Evolutionary conservation across 2,888 invertebrate genomes (phyloP).

Genomic region (Diogma glabrata): DNA sequence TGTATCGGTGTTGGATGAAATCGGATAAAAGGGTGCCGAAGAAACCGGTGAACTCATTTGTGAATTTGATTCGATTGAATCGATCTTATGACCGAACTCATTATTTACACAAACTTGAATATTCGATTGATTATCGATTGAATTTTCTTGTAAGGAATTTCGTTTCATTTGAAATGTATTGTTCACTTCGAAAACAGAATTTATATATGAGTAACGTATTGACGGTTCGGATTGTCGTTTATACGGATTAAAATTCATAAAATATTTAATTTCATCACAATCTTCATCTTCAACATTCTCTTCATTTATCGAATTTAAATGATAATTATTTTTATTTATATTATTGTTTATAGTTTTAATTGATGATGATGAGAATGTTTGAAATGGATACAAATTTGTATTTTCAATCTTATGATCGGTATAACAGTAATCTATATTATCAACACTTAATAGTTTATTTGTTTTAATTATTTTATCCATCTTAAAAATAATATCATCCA

Average conservation of each 20-base stretch:
- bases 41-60: neutral
- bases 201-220: neutral
- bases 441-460: neutral
- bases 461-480: conserved; percentile 3
- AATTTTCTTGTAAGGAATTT: neutral
- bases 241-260: neutral
- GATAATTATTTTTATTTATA: conserved; percentile 1
- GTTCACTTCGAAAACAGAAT: neutral
- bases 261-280: neutral
- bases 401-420: conserved; percentile 5
- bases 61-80: too few relatives aligned
- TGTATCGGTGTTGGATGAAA: too few relatives aligned
- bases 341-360: too few relatives aligned
- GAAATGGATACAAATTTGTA: conserved; percentile 3
- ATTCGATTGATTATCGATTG: conserved; percentile 14
- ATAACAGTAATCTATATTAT: conserved; percentile 6
- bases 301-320: neutral
- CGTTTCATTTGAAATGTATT: too few relatives aligned
- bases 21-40: neutral
- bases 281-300: neutral
- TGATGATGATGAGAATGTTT: too few relatives aligned
- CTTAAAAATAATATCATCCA: conserved; percentile 1
- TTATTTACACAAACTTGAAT: conserved; percentile 20
- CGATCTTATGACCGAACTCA: conserved; percentile 20
- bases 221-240: conserved; percentile 5